Base-by-base conservation (phyloP, 2,888 invertebrate species). In the Melanotus villosus region DNA sequence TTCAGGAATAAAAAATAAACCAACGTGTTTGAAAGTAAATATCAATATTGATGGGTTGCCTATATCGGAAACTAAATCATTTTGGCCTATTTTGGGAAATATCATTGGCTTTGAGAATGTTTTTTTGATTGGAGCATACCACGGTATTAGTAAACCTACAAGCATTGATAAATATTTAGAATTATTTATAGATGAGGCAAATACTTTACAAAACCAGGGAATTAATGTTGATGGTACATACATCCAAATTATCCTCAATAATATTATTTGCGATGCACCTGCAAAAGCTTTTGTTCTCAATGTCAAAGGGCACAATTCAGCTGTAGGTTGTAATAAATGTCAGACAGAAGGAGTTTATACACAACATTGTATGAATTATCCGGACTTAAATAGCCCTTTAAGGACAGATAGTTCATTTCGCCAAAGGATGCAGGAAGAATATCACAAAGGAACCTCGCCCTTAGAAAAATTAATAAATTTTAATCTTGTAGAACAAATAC, bases 31-130 rank as follows among this genome's bases (percentile, higher is more conserved):
- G 19, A 50, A 50, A 50, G n/a, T 50, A n/a, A 18, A 50, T 26
- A 26, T 50, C n/a, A 50, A 23, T 26, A 23, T 50, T n/a, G 50
- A 50, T 12, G 50, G 50, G 6, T 6, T 50, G 3, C 23, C 50
- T 16, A 26, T 50, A 23, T 50, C 50, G 18, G 45, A 45, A 10
- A 45, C 12, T 1, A 5, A 2, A 14, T 45, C 45, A 14, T 18
- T 45, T 4, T 45, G 50, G 50, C 50, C 50, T 19, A 50, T 50
- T 23, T 50, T 50, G 21, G 50, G 50, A 19, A 50, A 50, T 16
- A 26, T 50, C 10, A n/a, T 7, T 23, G 18, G 23, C 18, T 26
- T 19, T n/a, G 1, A 5, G 12, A 23, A 18, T 4, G 26, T 50
- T 26, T 50, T 50, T 23, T 5, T 50, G n/a, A 23, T 50, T 21